Percentiles rank a stretch among this genome's conserved stretches.
phyloP scores from a whole-genome alignment of 2,113 vertebrate genomes.

The Sylvilagus bachmani region DNA sequence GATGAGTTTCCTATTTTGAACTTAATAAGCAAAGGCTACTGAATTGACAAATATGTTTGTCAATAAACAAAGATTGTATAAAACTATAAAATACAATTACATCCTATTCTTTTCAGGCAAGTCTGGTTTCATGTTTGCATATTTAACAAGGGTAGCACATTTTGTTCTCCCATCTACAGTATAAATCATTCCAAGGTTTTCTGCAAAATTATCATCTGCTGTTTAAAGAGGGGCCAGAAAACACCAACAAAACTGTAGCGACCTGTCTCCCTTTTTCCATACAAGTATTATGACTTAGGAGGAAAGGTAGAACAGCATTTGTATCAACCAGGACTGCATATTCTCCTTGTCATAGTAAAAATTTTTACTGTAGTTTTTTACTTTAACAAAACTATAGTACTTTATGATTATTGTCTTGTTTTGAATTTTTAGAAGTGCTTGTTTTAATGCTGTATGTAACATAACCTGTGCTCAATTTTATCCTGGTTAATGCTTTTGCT shows the following conservation, averaged over 20 bases:
- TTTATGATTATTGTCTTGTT: neutral
- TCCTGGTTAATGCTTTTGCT: neutral
- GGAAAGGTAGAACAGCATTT: neutral
- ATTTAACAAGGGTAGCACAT: neutral
- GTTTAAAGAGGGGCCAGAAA: neutral
- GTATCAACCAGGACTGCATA: neutral
- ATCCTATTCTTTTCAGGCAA: neutral
- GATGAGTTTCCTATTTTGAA: conserved; percentile 54
- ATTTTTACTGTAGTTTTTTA: neutral
- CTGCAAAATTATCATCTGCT: neutral
- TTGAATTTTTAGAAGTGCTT: conserved; percentile 19
- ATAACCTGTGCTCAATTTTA: neutral
- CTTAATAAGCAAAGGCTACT: conserved; percentile 67
- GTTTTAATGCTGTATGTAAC: neutral
- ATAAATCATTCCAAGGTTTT: neutral
- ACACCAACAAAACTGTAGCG: neutral
- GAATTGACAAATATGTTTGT: conserved; percentile 65
- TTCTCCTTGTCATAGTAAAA: neutral
- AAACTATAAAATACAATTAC: conserved; percentile 61
- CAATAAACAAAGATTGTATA: conserved; percentile 33
- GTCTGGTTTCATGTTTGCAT: neutral
- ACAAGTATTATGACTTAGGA: neutral
- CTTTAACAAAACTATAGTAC: neutral
- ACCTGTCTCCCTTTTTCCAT: neutral
- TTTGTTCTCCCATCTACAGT: neutral